Conservation (phyloP, 2,113 vertebrate genomes). For the Corythoichthys intestinalis region DNA sequence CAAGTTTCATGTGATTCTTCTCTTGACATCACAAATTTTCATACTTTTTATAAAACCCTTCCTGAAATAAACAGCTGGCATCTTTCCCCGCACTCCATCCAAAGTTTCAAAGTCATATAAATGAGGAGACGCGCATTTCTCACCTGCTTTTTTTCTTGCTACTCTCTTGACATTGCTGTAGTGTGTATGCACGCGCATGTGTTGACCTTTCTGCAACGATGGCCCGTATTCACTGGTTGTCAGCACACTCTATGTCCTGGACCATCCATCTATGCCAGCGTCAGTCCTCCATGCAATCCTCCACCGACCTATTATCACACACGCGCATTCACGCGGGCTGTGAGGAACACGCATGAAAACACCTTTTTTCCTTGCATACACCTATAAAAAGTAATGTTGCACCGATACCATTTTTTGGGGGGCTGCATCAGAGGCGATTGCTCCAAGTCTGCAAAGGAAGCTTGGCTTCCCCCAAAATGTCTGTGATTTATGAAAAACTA, state of each 20-base stretch:
- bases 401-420: no score
- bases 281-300: slow-evolving; percentile 88
- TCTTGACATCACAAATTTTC: no score
- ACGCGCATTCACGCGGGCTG: slow-evolving; percentile 23
- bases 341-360: slow-evolving; percentile 5
- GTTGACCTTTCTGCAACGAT: slow-evolving; percentile 94
- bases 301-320: slow-evolving; percentile 62
- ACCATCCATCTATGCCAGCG: slow-evolving; percentile 92
- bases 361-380: slow-evolving; percentile 3
- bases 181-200: slow-evolving; percentile 24
- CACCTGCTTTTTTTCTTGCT: slow-evolving; percentile 47
- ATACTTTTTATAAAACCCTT: no score
- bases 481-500: no score
- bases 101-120: slow-evolving; percentile 69
- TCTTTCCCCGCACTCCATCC: slow-evolving; percentile 18
- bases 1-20: no score
- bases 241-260: slow-evolving; percentile 86
- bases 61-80: not conserved
- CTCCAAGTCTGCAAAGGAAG: no score
- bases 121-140: slow-evolving; percentile 35
- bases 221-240: slow-evolving; percentile 89
- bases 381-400: no score
- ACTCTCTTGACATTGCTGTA: slow-evolving; percentile 50
- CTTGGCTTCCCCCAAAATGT: no score
- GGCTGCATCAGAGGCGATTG: no score